Evolutionary conservation across 1,140 invertebrate genomes (phyloP).

Genomic region (Drosophila serrata): DNA sequence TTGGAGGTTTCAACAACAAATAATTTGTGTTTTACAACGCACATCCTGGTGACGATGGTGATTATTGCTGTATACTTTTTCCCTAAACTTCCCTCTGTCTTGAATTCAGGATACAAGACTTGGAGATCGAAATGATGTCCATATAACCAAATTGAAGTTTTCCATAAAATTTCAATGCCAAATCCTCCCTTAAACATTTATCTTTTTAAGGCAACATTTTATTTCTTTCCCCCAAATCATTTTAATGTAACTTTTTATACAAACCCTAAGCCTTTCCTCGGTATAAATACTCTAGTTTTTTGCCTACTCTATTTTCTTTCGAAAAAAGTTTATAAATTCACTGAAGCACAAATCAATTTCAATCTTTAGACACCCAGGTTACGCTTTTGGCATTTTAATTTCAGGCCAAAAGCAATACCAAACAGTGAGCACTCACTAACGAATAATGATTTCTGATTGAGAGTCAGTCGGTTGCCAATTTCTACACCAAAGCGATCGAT

Average conservation of each 20-base stretch:
- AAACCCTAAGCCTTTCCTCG: background rate
- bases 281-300: background rate
- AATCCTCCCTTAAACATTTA: no score
- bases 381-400: slow-evolving; percentile 41
- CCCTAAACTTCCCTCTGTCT: no score
- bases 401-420: slow-evolving; percentile 4
- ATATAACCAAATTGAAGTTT: no score
- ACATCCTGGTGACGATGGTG: no score
- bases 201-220: background rate
- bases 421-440: slow-evolving; percentile 37
- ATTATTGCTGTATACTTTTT: no score
- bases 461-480: slow-evolving; percentile 15
- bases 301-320: background rate
- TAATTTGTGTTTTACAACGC: no score
- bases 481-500: slow-evolving; percentile 26
- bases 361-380: slow-evolving; percentile 20
- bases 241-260: background rate
- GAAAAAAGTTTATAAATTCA: slow-evolving; percentile 24
- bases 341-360: slow-evolving; percentile 35
- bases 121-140: no score
- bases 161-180: no score
- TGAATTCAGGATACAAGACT: no score
- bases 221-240: background rate
- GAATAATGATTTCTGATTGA: slow-evolving; percentile 14
- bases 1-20: no score